phyloP scores from a whole-genome alignment of 2,113 vertebrate genomes.

The Cottus gobio region DNA sequence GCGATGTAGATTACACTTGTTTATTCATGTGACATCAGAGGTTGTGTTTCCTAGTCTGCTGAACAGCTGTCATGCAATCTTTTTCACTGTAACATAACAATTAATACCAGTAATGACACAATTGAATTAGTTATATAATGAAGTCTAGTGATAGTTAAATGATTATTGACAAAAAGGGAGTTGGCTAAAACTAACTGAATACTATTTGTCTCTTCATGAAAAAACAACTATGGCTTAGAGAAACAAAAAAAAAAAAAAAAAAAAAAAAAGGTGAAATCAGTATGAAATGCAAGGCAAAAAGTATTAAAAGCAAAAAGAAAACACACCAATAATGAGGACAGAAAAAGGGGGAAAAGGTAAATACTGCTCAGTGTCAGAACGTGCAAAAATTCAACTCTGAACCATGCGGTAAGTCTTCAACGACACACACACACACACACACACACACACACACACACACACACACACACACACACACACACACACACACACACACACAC shows the following conservation, averaged over 20 bases:
- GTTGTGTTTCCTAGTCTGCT: neutral
- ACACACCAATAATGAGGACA: constrained; percentile 8
- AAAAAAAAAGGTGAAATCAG: constrained; percentile 13
- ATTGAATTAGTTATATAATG: neutral
- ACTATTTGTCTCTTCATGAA: constrained; percentile 46
- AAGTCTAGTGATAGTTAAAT: neutral
- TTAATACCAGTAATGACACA: neutral
- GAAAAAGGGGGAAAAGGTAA: neutral
- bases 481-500: constrained; percentile 23
- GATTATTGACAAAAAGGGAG: neutral
- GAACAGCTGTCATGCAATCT: constrained; percentile 1
- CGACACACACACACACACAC: constrained; percentile 17
- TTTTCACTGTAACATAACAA: neutral
- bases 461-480: constrained; percentile 22
- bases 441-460: constrained; percentile 2
- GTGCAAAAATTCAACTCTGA: constrained; percentile 44
- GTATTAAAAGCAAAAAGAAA: constrained; percentile 14
- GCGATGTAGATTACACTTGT: constrained; percentile 6
- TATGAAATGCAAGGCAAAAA: constrained; percentile 6
- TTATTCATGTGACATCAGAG: constrained; percentile 14
- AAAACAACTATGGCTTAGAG: constrained; percentile 26
- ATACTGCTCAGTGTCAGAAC: constrained; percentile 28
- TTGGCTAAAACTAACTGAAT: constrained; percentile 33
- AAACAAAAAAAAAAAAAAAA: constrained; percentile 43
- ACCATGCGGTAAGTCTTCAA: constrained; percentile 64